phyloP scores from a whole-genome alignment of 2,113 vertebrate genomes.

The Dipodomys merriami region DNA sequence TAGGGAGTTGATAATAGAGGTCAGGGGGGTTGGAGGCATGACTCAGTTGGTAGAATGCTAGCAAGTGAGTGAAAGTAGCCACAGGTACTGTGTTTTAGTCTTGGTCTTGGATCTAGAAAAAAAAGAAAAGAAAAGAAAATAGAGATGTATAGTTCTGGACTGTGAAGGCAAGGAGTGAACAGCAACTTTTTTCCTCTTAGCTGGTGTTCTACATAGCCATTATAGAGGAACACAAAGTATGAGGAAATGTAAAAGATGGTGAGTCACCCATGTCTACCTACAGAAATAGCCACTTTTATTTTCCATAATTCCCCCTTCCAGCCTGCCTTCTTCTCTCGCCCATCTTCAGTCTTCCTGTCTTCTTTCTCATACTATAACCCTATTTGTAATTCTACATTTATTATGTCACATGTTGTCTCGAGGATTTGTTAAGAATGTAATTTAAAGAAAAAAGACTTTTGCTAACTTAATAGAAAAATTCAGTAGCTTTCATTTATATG shows the following conservation, averaged over 20 bases:
- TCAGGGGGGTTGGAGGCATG: not conserved
- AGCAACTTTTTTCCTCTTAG: not conserved
- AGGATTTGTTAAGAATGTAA: not conserved
- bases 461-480: constrained; percentile 10
- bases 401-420: not conserved
- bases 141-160: not conserved
- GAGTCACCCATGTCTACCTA: not conserved
- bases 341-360: too few species aligned
- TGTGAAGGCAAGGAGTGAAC: not conserved
- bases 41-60: too few species aligned
- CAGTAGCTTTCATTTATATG: not conserved
- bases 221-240: not conserved
- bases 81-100: too few species aligned
- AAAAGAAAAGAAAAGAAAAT: not conserved
- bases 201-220: not conserved
- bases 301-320: not conserved
- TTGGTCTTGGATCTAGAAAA: too few species aligned
- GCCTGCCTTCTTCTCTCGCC: not conserved
- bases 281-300: not conserved
- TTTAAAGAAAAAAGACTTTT: constrained; percentile 13
- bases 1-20: not conserved
- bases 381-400: constrained; percentile 22
- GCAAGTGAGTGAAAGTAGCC: too few species aligned
- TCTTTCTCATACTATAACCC: not conserved
- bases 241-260: not conserved